phyloP scores from a whole-genome alignment of 2,888 invertebrate species.

The Melanchra persicariae region DNA sequence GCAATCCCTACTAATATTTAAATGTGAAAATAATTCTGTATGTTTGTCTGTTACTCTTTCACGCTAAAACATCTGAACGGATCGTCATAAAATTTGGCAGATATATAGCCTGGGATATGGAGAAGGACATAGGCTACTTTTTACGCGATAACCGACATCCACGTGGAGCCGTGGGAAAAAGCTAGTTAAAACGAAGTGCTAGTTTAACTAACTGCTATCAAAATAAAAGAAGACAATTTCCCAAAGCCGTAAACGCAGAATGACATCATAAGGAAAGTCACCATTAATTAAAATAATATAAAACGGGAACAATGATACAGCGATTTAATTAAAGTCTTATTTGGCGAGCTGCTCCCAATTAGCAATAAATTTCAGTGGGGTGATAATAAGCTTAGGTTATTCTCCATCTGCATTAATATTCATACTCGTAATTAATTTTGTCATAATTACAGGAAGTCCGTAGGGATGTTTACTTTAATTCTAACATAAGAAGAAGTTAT shows the following conservation, averaged over 20 bases:
- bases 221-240: background rate
- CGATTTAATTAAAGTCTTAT: constrained; percentile 7
- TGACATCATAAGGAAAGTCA: background rate
- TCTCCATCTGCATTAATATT: constrained; percentile 25
- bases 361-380: constrained; percentile 23
- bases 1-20: too few species aligned
- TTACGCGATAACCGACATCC: too few species aligned
- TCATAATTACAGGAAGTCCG: background rate
- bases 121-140: too few species aligned
- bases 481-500: too few species aligned
- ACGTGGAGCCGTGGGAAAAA: too few species aligned
- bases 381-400: background rate
- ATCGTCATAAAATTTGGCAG: too few species aligned
- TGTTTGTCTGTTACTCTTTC: too few species aligned
- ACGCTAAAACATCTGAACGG: too few species aligned
- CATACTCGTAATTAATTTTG: constrained; percentile 19
- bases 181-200: background rate
- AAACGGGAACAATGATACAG: background rate
- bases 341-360: constrained; percentile 16
- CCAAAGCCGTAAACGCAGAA: background rate
- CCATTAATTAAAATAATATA: background rate
- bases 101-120: too few species aligned
- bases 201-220: background rate
- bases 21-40: too few species aligned
- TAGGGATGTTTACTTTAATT: background rate